Conservation (phyloP, 2,888 invertebrate genomes). For the Andricus quercusramuli region DNA sequence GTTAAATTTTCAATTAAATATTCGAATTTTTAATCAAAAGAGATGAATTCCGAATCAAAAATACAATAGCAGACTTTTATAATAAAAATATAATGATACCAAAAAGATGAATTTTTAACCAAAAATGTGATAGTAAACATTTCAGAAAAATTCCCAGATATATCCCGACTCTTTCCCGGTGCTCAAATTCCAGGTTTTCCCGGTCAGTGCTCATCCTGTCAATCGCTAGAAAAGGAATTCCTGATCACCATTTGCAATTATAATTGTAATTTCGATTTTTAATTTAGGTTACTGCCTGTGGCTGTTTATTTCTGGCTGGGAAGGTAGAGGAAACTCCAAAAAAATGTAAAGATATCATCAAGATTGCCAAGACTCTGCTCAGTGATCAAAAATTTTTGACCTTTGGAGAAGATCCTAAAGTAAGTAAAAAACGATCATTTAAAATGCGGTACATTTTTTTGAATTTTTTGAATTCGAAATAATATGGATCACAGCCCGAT, state of each 20-base stretch:
- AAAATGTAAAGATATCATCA: slow-evolving; percentile 98
- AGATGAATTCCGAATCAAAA: too few relatives aligned
- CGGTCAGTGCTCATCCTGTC: too few relatives aligned
- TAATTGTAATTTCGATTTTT: slow-evolving; percentile 45
- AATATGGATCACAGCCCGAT: background rate
- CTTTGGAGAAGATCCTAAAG: slow-evolving; percentile 97
- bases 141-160: too few relatives aligned
- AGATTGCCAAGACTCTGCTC: slow-evolving; percentile 90
- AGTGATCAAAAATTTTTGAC: slow-evolving; percentile 91
- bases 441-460: background rate
- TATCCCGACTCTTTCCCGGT: too few relatives aligned
- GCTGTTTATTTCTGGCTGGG: slow-evolving; percentile 97
- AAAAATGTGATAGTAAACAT: too few relatives aligned
- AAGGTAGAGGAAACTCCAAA: slow-evolving; percentile 99
- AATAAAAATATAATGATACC: too few relatives aligned
- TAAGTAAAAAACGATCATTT: slow-evolving; percentile 78
- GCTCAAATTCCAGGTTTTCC: too few relatives aligned
- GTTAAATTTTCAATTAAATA: too few relatives aligned
- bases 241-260: background rate
- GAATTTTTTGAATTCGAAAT: too few relatives aligned
- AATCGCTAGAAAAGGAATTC: background rate
- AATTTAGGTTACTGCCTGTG: slow-evolving; percentile 92
- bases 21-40: too few relatives aligned
- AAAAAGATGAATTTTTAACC: too few relatives aligned
- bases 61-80: too few relatives aligned